phyloP scores from a whole-genome alignment of 2,113 vertebrate species.

The Taxidea taxus region DNA sequence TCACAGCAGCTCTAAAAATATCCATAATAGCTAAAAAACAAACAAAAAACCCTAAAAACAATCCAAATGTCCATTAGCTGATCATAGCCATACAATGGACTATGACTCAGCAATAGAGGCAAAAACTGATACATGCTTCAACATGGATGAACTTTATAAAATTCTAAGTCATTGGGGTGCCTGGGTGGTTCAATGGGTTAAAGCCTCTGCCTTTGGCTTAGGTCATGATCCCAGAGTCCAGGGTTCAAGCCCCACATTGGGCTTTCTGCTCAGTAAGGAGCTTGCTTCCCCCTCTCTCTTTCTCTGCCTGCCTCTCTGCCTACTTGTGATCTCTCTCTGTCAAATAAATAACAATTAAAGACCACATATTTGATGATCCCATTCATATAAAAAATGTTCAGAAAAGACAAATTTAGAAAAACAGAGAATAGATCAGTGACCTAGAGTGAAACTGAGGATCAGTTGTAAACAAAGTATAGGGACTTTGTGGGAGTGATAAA shows the following conservation, averaged over 20 bases:
- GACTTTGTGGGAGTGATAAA: neutral
- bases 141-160: neutral
- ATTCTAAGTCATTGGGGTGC: neutral
- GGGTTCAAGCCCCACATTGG: no score
- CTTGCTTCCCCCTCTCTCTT: no score
- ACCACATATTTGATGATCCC: neutral
- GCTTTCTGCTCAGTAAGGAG: no score
- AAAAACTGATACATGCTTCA: neutral
- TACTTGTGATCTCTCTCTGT: no score
- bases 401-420: neutral
- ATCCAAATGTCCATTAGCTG: neutral
- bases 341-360: neutral
- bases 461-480: neutral
- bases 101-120: neutral
- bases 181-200: no score
- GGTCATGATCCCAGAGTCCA: no score
- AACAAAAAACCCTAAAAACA: neutral
- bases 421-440: neutral
- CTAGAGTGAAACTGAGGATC: neutral
- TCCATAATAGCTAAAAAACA: conserved; percentile 9
- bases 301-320: no score
- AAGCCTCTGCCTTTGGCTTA: no score
- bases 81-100: neutral
- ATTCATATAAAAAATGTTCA: neutral
- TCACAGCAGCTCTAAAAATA: neutral